Base-by-base conservation (phyloP, 2,888 invertebrate species). In the Linyphia triangularis region DNA sequence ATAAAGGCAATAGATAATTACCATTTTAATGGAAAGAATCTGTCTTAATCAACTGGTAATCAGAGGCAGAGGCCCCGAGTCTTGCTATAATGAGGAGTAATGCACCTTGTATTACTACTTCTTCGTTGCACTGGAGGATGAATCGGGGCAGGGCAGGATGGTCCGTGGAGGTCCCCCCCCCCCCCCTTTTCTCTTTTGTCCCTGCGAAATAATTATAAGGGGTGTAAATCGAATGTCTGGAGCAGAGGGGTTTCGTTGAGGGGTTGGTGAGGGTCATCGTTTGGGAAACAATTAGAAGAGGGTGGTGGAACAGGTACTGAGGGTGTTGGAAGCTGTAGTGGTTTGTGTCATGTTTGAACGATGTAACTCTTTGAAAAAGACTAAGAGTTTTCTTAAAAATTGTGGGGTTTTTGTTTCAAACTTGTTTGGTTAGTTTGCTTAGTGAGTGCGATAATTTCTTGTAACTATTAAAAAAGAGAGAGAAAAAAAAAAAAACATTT, bases 21-120 rank as follows among this genome's bases (percentile, higher is more conserved):
- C 69, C 85, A 85, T 85, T 85, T 85, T 85, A 85, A 85, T 85
- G 85, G 85, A 85, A 85, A 77, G 85, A 70, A 85, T 85, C 85
- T 78, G 77, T 85, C 85, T 85, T 85, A 85, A 85, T 85, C 85
- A 85, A 69, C 69, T 40, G 30, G 69, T 85, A 85, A 78, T 82
- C 82, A 82, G 82, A 70, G n/a, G n/a, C 59, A 40, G 63, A 63
- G n/a, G 57, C 22, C 22, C 51, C 22, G 77, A 9, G 63, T 24
- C 61, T 43, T 59, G 22, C 70, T 43, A 63, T 82, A 82, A 82
- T 82, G 82, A 82, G 82, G 72, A 82, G 82, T 72, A 82, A 82
- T 82, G 72, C 72, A 57, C 72, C 43, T 61, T 82, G 82, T 82
- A 82, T 43, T 43, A 72, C 82, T 72, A 72, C 72, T 63, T 40